Evolutionary conservation across 2,113 vertebrate genomes (phyloP).

Genomic region (Sinosuthora webbiana): DNA sequence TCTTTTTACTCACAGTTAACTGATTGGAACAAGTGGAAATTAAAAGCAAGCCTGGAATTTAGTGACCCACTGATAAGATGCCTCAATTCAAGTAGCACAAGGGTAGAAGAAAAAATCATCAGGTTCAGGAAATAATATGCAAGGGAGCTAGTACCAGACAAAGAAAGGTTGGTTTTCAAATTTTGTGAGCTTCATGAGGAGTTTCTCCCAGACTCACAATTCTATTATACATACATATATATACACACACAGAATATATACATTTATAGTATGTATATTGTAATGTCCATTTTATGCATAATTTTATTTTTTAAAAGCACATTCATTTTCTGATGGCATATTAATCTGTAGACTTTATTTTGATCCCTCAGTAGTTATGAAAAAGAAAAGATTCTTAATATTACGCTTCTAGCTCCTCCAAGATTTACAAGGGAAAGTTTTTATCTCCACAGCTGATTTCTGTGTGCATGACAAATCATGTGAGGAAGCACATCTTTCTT

Average conservation of each 20-base stretch:
- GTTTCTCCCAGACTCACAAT: not conserved
- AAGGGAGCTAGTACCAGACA: not conserved
- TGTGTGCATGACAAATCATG: not conserved
- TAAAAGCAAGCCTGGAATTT: conserved; percentile 32
- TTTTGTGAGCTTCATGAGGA: not conserved
- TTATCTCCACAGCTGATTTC: not conserved
- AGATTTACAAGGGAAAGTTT: not conserved
- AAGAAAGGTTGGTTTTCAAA: not conserved
- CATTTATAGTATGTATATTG: not conserved
- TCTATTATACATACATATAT: not conserved
- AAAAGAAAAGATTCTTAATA: not conserved
- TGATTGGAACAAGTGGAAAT: conserved; percentile 44
- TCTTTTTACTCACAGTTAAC: conserved; percentile 38
- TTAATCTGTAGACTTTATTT: not conserved
- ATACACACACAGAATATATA: too few species aligned
- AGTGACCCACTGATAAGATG: conserved; percentile 12
- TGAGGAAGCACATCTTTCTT: not conserved
- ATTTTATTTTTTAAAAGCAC: not conserved
- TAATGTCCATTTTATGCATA: not conserved
- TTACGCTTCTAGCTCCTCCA: not conserved
- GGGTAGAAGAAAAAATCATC: not conserved
- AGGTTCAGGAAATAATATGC: not conserved
- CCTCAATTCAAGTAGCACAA: not conserved
- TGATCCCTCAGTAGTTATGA: not conserved
- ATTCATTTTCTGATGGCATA: not conserved